Percentiles rank a stretch among this genome's conserved stretches.
Conservation (phyloP, 2,113 vertebrate genomes). For the Hemiscyllium ocellatum region DNA sequence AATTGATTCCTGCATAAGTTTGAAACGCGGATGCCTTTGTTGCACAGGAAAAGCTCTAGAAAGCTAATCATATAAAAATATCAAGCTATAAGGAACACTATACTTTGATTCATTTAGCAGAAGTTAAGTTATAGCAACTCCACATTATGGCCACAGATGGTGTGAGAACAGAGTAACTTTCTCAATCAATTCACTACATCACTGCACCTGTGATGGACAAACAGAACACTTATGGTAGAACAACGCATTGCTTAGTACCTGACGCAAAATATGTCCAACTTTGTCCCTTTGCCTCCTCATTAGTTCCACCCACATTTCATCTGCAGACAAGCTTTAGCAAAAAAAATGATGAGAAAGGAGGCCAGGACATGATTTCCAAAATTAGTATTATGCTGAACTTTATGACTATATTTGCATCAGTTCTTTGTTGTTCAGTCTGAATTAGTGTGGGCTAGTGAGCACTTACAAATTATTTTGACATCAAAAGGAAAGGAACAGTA, state of each 20-base stretch:
- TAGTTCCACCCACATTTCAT: not conserved
- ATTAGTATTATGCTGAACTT: not conserved
- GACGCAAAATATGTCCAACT: not conserved
- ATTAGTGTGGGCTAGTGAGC: not conserved
- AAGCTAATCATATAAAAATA: not conserved
- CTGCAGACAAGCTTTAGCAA: not conserved
- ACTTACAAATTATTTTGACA: not conserved
- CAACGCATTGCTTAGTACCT: not conserved
- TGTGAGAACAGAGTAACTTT: constrained; percentile 14
- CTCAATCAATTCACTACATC: not conserved
- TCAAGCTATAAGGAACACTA: not conserved
- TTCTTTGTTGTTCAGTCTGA: not conserved
- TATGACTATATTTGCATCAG: not conserved
- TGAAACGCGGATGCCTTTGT: not conserved
- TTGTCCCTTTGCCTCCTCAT: not conserved
- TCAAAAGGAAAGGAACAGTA: not conserved
- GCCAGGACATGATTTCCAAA: not conserved
- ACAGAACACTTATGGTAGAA: not conserved
- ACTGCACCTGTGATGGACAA: constrained; percentile 13
- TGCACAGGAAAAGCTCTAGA: not conserved
- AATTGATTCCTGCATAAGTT: not conserved
- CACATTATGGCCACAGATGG: not conserved
- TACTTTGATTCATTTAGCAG: constrained; percentile 10
- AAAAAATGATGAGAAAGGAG: not conserved
- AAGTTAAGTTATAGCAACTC: not conserved